Evolutionary conservation across 2,888 invertebrate species (phyloP), one percentile per base, ranked within the genome.

Genomic region (Eilema depressum): DNA sequence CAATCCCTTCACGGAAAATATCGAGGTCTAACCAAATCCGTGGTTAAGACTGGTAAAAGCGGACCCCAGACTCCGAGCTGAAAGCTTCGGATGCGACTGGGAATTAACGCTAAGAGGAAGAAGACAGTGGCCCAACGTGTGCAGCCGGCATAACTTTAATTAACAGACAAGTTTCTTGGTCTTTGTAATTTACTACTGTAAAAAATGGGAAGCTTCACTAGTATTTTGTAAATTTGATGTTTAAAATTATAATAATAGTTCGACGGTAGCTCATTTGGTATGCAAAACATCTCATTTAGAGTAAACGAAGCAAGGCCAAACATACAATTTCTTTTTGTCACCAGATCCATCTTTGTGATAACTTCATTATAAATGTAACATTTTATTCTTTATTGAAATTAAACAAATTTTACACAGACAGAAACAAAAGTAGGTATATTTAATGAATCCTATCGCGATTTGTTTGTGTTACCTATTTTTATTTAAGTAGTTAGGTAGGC

Each of bases 231-330:
- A 53, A 53, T 53, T 53, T 53, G 53, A 53, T 53, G 53, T 53
- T 53, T 53, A 53, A 41, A 47, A 47, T 53, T 53, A n/a, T 53
- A 53, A 53, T 53, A 53, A 47, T 47, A 47, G 20, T 47, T 47
- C 1, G 20, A 47, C 47, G 47, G 20, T 47, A 47, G 20, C 20
- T 47, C 47, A 47, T 47, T 47, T 47, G 0, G 20, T 47, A 20
- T 47, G 47, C 20, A 47, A 47, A 47, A 20, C 7, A 47, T 20
- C 20, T 47, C 47, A 47, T 47, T 47, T 47, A 47, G 7, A 20
- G 20, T 20, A 20, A 20, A 47, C 4, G 47, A 47, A 17, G 14
- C 14, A 37, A 37, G 17, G 17, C 41, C 41, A 5, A 41, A 47
- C 47, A 47, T 20, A 47, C 41, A 17, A 41, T 20, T 47, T 47